Evolutionary conservation across 2,888 invertebrate species (phyloP).

Genomic region (Conchocele bisecta): DNA sequence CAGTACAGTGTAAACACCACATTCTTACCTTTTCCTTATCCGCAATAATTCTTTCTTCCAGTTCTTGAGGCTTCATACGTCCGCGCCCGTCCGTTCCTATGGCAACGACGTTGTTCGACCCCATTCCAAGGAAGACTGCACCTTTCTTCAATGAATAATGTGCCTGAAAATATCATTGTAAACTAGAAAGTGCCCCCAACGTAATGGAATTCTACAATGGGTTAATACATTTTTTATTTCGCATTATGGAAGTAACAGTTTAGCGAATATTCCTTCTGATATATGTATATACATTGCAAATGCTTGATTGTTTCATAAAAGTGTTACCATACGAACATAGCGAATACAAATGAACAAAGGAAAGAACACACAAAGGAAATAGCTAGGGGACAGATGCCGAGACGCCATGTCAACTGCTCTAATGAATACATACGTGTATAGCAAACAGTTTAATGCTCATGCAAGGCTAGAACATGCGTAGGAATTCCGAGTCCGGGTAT

Average conservation of each 20-base stretch:
- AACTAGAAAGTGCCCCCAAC: background rate
- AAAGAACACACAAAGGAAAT: no score
- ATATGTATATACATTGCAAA: no score
- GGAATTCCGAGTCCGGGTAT: no score
- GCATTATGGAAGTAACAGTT: background rate
- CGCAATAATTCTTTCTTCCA: conserved; percentile 86
- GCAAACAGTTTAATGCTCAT: no score
- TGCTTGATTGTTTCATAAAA: no score
- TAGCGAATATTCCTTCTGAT: no score
- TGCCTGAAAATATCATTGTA: conserved; percentile 59
- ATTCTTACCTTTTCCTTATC: conserved; percentile 58
- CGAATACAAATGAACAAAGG: no score
- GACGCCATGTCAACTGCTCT: no score
- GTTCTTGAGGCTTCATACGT: conserved; percentile 87
- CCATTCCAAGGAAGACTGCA: conserved; percentile 93
- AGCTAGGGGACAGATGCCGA: no score
- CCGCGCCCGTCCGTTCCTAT: conserved; percentile 88
- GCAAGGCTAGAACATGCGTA: no score
- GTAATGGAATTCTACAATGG: background rate
- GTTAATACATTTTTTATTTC: background rate
- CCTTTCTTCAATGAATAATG: conserved; percentile 95
- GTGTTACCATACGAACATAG: no score
- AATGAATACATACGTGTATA: no score
- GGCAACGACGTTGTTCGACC: conserved; percentile 90
- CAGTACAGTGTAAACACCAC: background rate